phyloP scores from a whole-genome alignment of 2,797 vertebrate genomes.

The Rachycentron canadum region DNA sequence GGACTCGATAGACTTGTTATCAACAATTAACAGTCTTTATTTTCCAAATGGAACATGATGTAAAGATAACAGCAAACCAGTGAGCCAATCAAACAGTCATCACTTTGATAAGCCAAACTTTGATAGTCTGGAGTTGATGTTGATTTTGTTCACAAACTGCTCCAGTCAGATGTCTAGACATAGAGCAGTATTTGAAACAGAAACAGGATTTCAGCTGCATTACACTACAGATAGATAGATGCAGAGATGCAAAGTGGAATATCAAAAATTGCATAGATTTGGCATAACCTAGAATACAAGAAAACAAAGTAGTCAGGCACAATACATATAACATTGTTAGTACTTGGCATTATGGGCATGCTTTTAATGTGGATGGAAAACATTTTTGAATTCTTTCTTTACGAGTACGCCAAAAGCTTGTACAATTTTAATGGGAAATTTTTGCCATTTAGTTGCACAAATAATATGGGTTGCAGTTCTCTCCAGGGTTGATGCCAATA shows the following conservation, averaged over 20 bases:
- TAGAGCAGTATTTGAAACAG: not conserved
- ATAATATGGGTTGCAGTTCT: not conserved
- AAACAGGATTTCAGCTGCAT: not conserved
- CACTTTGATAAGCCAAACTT: not conserved
- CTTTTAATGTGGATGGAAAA: not conserved
- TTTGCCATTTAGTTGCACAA: not conserved
- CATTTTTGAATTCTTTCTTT: too few relatives aligned
- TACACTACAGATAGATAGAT: not conserved
- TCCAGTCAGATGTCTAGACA: not conserved
- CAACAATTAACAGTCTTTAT: not conserved
- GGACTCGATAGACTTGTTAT: slow-evolving; percentile 13
- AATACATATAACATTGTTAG: not conserved
- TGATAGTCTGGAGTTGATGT: slow-evolving; percentile 17
- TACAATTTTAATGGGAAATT: not conserved
- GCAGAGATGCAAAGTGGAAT: not conserved
- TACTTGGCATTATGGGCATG: not conserved
- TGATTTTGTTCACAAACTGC: slow-evolving; percentile 26
- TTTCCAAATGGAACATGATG: slow-evolving; percentile 13
- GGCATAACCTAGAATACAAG: not conserved
- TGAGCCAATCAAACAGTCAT: not conserved
- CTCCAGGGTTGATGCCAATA: not conserved
- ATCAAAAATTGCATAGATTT: not conserved
- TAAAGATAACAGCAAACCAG: slow-evolving; percentile 6
- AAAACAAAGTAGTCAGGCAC: not conserved
- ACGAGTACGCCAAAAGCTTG: not conserved